phyloP scores from a whole-genome alignment of 2,113 vertebrate species.

The Ptilonorhynchus violaceus region DNA sequence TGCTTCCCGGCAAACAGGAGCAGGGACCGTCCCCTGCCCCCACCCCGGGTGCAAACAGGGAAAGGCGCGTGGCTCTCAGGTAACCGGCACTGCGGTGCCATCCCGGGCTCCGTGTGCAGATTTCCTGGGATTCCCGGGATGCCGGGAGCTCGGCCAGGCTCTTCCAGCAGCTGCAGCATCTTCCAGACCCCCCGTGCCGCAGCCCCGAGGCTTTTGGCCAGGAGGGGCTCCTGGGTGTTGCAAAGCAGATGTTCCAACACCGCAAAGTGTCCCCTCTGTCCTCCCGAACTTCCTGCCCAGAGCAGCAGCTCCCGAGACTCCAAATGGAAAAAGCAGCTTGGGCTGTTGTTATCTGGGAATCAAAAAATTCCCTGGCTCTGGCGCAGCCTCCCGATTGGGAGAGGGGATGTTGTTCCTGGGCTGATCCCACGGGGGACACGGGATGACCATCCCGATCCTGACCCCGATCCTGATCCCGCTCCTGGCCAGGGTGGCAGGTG shows the following conservation, averaged over 20 bases:
- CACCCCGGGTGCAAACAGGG: accelerated
- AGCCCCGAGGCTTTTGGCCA: accelerated
- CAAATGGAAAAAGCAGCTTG: not conserved
- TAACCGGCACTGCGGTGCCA: not conserved
- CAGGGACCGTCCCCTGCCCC: not conserved
- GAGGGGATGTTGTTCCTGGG: not conserved
- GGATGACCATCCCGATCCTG: not conserved
- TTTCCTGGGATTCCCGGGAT: not conserved
- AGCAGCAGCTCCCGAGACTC: accelerated
- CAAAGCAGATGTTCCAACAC: not conserved
- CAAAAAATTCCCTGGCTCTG: not conserved
- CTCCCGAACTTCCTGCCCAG: not conserved
- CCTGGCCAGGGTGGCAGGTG: constrained; percentile 38
- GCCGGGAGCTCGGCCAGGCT: not conserved
- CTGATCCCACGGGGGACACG: accelerated
- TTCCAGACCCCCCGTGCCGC: not conserved
- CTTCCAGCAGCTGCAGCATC: not conserved
- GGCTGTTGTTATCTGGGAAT: not conserved
- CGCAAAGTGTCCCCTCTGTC: not conserved
- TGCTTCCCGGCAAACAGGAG: accelerated
- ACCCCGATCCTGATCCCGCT: not conserved
- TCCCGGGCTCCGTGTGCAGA: accelerated
- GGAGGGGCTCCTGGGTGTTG: not conserved
- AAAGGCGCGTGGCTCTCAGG: not conserved
- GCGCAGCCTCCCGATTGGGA: not conserved